Conservation (phyloP, 1,140 invertebrate genomes). For the Pissodes strobi region DNA sequence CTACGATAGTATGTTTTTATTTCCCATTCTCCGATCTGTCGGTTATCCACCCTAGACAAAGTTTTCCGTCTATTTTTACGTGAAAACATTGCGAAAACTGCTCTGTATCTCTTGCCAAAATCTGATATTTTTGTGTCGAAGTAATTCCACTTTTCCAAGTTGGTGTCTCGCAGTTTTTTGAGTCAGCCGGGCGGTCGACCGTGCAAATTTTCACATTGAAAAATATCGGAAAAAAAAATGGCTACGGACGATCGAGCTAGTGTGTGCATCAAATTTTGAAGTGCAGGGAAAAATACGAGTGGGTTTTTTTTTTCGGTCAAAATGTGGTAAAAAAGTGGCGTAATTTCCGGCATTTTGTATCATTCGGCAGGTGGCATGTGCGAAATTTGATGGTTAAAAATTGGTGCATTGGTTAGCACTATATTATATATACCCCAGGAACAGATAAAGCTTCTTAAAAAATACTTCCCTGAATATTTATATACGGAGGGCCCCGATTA, state of each 20-base stretch:
- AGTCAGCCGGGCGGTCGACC: slow-evolving; percentile 25
- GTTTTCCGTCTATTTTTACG: too few relatives aligned
- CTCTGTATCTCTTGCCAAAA: slow-evolving; percentile 53
- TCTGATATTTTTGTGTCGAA: slow-evolving; percentile 55
- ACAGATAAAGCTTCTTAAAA: too few relatives aligned
- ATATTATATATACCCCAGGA: too few relatives aligned
- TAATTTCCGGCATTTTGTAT: too few relatives aligned
- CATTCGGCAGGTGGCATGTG: too few relatives aligned
- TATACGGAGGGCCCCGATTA: too few relatives aligned
- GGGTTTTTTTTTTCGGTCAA: not conserved
- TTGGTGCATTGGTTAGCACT: too few relatives aligned
- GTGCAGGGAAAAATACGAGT: not conserved
- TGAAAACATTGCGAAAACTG: slow-evolving; percentile 27
- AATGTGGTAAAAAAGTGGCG: not conserved
- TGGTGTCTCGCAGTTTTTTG: slow-evolving; percentile 33
- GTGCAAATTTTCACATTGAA: slow-evolving; percentile 14
- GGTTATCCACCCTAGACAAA: slow-evolving; percentile 6
- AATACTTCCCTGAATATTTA: too few relatives aligned
- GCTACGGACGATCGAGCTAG: not conserved
- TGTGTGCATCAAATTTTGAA: not conserved
- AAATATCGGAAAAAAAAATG: not conserved
- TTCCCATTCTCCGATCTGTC: not conserved
- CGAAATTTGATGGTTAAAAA: too few relatives aligned
- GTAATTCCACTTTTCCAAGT: slow-evolving; percentile 36
- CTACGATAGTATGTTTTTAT: too few relatives aligned